phyloP scores from a whole-genome alignment of 2,888 invertebrate genomes.

The Entomobrya multifasciata region DNA sequence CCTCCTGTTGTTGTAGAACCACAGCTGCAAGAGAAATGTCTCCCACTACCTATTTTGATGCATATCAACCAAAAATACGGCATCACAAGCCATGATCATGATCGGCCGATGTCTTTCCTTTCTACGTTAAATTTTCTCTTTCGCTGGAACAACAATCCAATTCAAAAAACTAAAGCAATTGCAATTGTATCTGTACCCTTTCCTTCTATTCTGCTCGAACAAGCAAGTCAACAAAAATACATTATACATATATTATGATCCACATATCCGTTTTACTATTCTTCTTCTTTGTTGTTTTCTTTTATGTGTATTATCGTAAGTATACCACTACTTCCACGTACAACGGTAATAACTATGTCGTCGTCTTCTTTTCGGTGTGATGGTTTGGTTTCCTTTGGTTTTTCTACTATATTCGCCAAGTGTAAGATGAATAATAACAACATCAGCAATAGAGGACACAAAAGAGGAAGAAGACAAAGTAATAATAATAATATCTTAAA shows the following conservation, averaged over 20 bases:
- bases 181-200: not conserved
- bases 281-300: constrained; percentile 39
- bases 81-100: constrained; percentile 3
- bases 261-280: constrained; percentile 47
- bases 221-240: constrained; percentile 38
- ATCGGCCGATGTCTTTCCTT: constrained; percentile 15
- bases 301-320: constrained; percentile 9
- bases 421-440: not conserved
- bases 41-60: constrained; percentile 13
- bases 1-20: not conserved
- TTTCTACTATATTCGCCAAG: not conserved
- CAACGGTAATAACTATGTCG: constrained; percentile 14
- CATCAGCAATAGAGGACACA: not conserved
- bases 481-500: not conserved
- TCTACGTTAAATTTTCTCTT: constrained; percentile 1
- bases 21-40: not conserved
- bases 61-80: constrained; percentile 9
- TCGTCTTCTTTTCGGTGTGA: not conserved
- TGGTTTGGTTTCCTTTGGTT: constrained; percentile 1
- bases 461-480: not conserved
- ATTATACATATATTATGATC: constrained; percentile 41
- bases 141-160: not conserved
- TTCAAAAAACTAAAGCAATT: not conserved
- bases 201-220: not conserved
- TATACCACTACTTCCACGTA: constrained; percentile 2